Evolutionary conservation across 2,113 vertebrate genomes (phyloP).

Genomic region (Triplophysa dalaica): DNA sequence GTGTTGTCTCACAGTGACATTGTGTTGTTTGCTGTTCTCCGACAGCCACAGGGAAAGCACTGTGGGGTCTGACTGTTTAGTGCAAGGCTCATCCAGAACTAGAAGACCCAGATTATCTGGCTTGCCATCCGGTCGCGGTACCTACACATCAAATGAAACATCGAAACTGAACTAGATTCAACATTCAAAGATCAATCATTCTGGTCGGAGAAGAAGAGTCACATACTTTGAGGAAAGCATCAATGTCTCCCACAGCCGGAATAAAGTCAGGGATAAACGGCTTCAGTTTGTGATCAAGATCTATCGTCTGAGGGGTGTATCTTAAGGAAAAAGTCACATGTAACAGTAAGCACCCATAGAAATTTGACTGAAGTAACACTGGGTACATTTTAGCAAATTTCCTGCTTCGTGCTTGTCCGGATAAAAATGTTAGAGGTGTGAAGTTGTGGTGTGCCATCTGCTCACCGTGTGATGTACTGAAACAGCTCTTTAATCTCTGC

Average conservation of each 20-base stretch:
- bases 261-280: conserved; percentile 98
- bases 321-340: conserved; percentile 63
- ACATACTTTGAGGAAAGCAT: conserved; percentile 92
- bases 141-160: conserved; percentile 67
- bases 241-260: conserved; percentile 95
- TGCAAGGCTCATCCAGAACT: conserved; percentile 90
- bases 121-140: conserved; percentile 84
- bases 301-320: conserved; percentile 83
- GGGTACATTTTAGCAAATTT: not conserved
- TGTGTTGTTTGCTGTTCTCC: conserved; percentile 91
- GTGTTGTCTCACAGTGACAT: conserved; percentile 72
- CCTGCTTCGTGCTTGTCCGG: not conserved
- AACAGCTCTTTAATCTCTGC: conserved; percentile 91
- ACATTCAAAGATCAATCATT: not conserved
- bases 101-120: conserved; percentile 85
- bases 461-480: conserved; percentile 90
- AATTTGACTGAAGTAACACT: no score
- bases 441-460: not conserved
- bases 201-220: not conserved
- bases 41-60: conserved; percentile 92
- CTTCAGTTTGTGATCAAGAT: conserved; percentile 90
- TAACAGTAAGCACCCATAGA: not conserved
- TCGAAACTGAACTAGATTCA: not conserved
- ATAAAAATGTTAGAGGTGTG: not conserved
- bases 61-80: conserved; percentile 91